Conservation (phyloP, 2,888 invertebrate species). For the Anaspis maculata region DNA sequence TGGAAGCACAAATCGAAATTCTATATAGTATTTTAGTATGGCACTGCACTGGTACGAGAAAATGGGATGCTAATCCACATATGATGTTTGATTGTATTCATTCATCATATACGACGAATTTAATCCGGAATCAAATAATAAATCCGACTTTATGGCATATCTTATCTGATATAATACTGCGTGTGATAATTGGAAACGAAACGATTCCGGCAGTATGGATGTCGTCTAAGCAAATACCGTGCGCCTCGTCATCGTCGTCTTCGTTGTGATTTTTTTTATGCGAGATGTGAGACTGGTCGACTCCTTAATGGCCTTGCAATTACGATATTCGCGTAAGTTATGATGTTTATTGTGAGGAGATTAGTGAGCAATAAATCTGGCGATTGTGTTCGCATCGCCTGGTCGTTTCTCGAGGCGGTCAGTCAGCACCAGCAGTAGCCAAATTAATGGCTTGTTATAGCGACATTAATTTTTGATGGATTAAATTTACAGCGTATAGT, state of each 20-base stretch:
- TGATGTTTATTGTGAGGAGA: too few relatives aligned
- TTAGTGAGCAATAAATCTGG: not conserved
- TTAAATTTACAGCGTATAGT: not conserved
- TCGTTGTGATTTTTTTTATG: too few relatives aligned
- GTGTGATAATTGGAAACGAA: too few relatives aligned
- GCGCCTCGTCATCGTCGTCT: too few relatives aligned
- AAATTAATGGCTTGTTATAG: not conserved
- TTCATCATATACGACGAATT: conserved; percentile 16
- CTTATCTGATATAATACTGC: conserved; percentile 4
- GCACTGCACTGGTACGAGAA: conserved; percentile 10
- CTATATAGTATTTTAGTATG: conserved; percentile 4
- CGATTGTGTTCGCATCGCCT: not conserved
- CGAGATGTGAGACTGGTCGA: too few relatives aligned
- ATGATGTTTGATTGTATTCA: conserved; percentile 17
- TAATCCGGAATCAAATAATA: conserved; percentile 10
- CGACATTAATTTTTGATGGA: not conserved
- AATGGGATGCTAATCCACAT: conserved; percentile 20
- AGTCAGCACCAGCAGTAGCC: not conserved
- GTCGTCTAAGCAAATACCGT: too few relatives aligned
- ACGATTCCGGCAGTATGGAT: too few relatives aligned
- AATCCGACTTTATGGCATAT: conserved; percentile 6
- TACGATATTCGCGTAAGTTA: too few relatives aligned
- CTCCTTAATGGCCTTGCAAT: too few relatives aligned
- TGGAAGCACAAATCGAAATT: conserved; percentile 8
- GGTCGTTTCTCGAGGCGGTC: too few relatives aligned